Base-by-base conservation (phyloP, 1,140 invertebrate genomes). In the Lordiphosa mommai region DNA sequence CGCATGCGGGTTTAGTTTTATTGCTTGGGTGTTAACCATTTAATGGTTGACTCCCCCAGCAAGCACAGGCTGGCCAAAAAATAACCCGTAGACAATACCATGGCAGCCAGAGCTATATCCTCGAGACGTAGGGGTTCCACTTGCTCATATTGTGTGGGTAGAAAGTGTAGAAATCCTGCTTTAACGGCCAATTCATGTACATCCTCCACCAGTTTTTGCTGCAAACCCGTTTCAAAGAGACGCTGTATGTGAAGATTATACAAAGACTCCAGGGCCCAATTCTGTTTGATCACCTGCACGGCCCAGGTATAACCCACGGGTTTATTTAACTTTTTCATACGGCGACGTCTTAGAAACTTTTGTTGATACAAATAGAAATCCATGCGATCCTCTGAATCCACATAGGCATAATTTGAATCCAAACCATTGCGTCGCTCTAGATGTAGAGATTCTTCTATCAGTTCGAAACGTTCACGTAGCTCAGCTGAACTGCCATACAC, bases 21-120 rank as follows among this genome's bases (percentile, higher is more conserved):
- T 71, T 69, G 74, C 59, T 53, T 80, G 74, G 74, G 74, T 77
- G 74, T 80, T 70, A 61, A 79, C 69, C 52, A 49, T 59, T 61
- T 69, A 66, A 79, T 80, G 71, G 76, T 58, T 38, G 27, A 34
- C 14, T 66, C 63, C 32, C 27, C 32, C 37, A 66, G 63, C 46
- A 61, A 68, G 9, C 65, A 68, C 6, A 68, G 36, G 10, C 47
- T 43, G 14, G 65, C 46, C 5, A 68, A 53, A 40, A 53, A 52
- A 46, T 69, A 34, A 13, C 65, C 65, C 1, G 13, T 34, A 41
- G 44, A 47, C 34, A 68, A 8, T 5, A 69, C 40, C 63, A 68
- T 68, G 47, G 55, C 65, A 13, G 65, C 63, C 65, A 68, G 69
- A 37, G 49, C 64, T 1, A 68, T 68, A 3, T 68, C 63, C 64